phyloP scores from a whole-genome alignment of 2,888 invertebrate genomes.

The Epinotia brunnichana region DNA sequence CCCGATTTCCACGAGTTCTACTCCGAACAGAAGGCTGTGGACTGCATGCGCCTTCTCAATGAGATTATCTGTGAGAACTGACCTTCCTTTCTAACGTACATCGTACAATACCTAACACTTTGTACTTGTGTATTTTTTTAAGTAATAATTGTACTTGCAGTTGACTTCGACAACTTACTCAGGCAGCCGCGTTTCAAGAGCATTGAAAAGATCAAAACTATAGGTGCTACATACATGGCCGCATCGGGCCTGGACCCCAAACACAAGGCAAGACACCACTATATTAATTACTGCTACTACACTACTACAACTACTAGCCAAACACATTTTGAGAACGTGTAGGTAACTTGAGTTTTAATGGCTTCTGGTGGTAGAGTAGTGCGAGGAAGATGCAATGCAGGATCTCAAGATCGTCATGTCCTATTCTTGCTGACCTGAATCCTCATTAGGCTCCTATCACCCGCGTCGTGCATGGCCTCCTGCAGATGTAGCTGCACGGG shows the following conservation, averaged over 20 bases:
- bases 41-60: conserved; percentile 98
- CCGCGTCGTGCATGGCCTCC: no score
- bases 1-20: conserved; percentile 99
- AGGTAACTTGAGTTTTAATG: no score
- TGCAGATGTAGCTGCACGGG: no score
- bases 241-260: conserved; percentile 95
- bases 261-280: conserved; percentile 73
- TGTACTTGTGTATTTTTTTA: not conserved
- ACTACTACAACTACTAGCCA: not conserved
- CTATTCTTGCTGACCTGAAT: no score
- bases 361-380: no score
- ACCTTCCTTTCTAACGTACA: not conserved
- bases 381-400: not conserved
- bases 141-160: conserved; percentile 73
- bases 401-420: no score
- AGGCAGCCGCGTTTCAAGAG: conserved; percentile 93
- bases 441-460: no score
- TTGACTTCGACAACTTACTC: conserved; percentile 94
- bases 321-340: not conserved
- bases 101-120: not conserved
- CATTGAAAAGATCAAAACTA: conserved; percentile 98
- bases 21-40: conserved; percentile 98
- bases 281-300: not conserved
- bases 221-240: conserved; percentile 97
- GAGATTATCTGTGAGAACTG: conserved; percentile 95